Evolutionary conservation across 2,888 invertebrate species (phyloP), one percentile per base, ranked within the genome.

Genomic region (Macrosiphum euphorbiae): DNA sequence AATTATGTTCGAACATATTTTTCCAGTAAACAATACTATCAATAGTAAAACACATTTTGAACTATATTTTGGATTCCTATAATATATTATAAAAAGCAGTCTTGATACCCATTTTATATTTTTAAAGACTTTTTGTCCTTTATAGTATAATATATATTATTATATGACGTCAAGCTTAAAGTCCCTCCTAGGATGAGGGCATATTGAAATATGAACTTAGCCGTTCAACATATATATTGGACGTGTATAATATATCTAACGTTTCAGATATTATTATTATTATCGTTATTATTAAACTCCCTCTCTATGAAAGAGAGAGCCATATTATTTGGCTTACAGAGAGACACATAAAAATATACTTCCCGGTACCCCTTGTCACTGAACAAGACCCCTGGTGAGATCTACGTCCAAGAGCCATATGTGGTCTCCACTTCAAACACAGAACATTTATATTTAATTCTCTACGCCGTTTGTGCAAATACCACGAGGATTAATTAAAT

Each of bases 401-500:
- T 41, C 35, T 67, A 87, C 16, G 26, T 61, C 47, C 10, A 28
- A 52, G 88, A 88, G 52, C 67, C 78, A 88, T 52, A 52, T 88
- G 88, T 67, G 78, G 88, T 67, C 88, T 50, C 16, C 28, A 88
- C 26, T 47, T 58, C 47, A 86, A 91, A 85, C 16, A 44, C 5
- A 44, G 55, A n/a, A 85, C 24, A 91, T 91, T 47, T 58, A 91
- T 91, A 61, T 58, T 58, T 91, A n/a, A 61, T 47, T 44, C 58
- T 26, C 0, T 85, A 50, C 24, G 35, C 24, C 28, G 47, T 86
- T 52, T 58, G 58, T 86, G n/a, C 13, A 47, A 86, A 58, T 24
- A 35, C 44, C n/a, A 28, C 24, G 20, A n/a, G 47, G 58, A 58
- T 58, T 58, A 91, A 91, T 91, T 86, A 91, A 91, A 91, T 61